phyloP scores from a whole-genome alignment of 2,797 vertebrate species.

The Mallotus villosus region DNA sequence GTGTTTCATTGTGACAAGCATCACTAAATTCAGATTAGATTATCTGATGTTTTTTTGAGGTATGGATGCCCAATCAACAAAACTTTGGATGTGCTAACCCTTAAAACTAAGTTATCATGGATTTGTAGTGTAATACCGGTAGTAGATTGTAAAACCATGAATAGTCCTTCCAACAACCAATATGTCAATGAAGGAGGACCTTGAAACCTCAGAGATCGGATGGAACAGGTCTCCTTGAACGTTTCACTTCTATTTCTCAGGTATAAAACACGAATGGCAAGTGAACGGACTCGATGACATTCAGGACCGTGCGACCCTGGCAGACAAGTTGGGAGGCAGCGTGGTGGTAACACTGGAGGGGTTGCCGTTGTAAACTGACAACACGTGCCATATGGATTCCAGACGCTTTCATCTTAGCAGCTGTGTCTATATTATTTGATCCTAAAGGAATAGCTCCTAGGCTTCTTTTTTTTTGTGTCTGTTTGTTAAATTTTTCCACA shows the following conservation, averaged over 20 bases:
- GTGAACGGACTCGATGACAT: constrained; percentile 98
- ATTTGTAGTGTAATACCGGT: not conserved
- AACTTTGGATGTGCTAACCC: not conserved
- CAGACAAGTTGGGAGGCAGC: constrained; percentile 93
- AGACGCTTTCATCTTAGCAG: constrained; percentile 83
- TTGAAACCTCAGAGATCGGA: not conserved
- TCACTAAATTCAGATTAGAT: not conserved
- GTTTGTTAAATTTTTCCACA: constrained; percentile 50
- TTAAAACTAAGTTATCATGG: not conserved
- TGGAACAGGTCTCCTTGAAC: not conserved
- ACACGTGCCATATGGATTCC: constrained; percentile 84
- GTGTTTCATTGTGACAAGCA: not conserved
- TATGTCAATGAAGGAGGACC: not conserved
- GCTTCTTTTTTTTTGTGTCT: constrained; percentile 58
- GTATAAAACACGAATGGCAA: constrained; percentile 99
- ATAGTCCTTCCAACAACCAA: not conserved
- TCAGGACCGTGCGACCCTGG: constrained; percentile 91
- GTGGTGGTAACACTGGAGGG: constrained; percentile 97
- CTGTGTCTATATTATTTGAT: constrained; percentile 76
- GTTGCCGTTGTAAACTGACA: constrained; percentile 88
- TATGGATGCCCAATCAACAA: not conserved
- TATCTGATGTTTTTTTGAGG: not conserved
- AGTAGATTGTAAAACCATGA: no score
- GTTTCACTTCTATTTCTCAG: constrained; percentile 59
- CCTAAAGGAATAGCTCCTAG: constrained; percentile 84